phyloP scores from a whole-genome alignment of 2,888 invertebrate species.

The Perdita meconis region DNA sequence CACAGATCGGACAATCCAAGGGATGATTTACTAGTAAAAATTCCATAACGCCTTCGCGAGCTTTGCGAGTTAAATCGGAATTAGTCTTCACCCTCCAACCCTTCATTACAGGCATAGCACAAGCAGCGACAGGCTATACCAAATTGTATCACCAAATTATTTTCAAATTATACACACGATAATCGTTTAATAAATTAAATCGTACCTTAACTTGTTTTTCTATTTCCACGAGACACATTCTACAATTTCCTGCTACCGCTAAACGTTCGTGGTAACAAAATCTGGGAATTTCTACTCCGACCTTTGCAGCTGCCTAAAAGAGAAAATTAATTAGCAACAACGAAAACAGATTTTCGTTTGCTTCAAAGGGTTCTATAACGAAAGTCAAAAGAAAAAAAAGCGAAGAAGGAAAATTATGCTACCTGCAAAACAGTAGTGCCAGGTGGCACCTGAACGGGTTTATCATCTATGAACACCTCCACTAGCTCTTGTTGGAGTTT shows the following conservation, averaged over 20 bases:
- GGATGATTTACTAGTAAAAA: constrained; percentile 99
- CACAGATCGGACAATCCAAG: constrained; percentile 99
- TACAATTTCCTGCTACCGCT: constrained; percentile 99
- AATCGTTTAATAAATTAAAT: background rate
- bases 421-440: constrained; percentile 99
- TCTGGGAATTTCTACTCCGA: constrained; percentile 98
- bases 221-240: constrained; percentile 99
- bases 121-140: constrained; percentile 95
- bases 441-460: constrained; percentile 96
- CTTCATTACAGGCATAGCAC: constrained; percentile 99
- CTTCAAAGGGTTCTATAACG: background rate
- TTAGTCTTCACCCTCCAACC: constrained; percentile 99
- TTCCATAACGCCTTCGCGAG: constrained; percentile 98
- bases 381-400: too few relatives aligned
- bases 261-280: constrained; percentile 99
- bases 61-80: constrained; percentile 93
- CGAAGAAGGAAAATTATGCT: background rate
- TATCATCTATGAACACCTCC: constrained; percentile 99
- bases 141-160: background rate
- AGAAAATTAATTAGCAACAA: background rate
- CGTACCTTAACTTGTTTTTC: constrained; percentile 96
- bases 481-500: constrained; percentile 88
- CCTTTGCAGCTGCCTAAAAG: constrained; percentile 94
- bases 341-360: background rate
- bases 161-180: background rate